These are phyloP conservation scores for Clupea harengus DNA, from an alignment of 2,113 vertebrate genomes.

Conservation along the genomic window DNA sequence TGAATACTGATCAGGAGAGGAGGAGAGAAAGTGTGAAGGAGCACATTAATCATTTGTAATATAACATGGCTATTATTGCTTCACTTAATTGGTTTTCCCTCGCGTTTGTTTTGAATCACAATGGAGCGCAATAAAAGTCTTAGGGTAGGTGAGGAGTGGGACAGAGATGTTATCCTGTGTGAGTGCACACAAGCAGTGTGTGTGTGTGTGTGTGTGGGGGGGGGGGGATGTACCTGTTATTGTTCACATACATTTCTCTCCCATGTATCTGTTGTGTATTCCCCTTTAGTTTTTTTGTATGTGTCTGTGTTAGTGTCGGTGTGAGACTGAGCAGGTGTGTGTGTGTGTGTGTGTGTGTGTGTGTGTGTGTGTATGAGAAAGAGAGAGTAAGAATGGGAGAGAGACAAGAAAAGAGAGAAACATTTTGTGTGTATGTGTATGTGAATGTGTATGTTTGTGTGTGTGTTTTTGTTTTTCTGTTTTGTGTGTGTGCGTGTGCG, in stretches of 20 bases:
- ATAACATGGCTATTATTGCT: conserved; percentile 35
- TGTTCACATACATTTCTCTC: background rate
- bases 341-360: background rate
- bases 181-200: background rate
- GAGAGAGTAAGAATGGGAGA: background rate
- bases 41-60: conserved; percentile 41
- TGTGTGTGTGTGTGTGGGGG: conserved; percentile 10
- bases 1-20: conserved; percentile 17
- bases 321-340: background rate
- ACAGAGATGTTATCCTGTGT: conserved; percentile 31
- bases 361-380: background rate
- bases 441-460: too few relatives aligned
- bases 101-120: conserved; percentile 30
- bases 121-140: conserved; percentile 2
- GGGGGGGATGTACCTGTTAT: background rate
- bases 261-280: background rate
- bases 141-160: conserved; percentile 5
- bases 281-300: background rate
- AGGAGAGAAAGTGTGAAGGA: background rate
- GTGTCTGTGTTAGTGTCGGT: background rate
- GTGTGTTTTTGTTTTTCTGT: too few relatives aligned
- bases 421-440: too few relatives aligned
- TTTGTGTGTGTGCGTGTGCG: conserved; percentile 25
- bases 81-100: conserved; percentile 32
- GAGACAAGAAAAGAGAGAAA: background rate